Evolutionary conservation across 92 coral and sea anemone genomes (phyloP).

Genomic region (Zoanthus solanderi): DNA sequence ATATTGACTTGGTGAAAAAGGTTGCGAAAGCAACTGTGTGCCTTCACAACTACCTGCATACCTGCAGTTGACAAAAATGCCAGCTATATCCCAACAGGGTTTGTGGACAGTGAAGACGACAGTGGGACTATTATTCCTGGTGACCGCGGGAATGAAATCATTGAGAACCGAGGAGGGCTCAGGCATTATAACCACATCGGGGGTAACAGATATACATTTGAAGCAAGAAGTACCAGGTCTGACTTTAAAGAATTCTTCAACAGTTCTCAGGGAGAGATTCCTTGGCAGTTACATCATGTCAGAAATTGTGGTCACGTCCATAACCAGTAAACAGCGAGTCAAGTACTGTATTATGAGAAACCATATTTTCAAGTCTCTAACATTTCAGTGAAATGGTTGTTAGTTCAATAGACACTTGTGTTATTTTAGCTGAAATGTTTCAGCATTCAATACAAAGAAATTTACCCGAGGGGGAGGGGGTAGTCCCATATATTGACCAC

Average conservation of each 20-base stretch:
- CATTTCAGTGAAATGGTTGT: constrained; percentile 8
- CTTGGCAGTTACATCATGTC: constrained; percentile 46
- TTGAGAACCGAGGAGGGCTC: constrained; percentile 31
- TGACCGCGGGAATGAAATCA: constrained; percentile 58
- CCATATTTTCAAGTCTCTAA: constrained; percentile 19
- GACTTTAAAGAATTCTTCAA: constrained; percentile 39
- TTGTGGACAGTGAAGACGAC: constrained; percentile 57
- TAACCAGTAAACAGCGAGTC: constrained; percentile 14
- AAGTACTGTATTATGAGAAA: constrained; percentile 2
- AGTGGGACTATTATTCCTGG: constrained; percentile 51
- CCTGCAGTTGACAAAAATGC: constrained; percentile 52
- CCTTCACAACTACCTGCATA: constrained; percentile 60
- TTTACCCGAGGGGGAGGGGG: not conserved
- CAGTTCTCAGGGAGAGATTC: constrained; percentile 51
- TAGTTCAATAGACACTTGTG: constrained; percentile 1
- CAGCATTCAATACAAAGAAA: too few relatives aligned
- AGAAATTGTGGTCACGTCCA: constrained; percentile 37
- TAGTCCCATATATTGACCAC: too few relatives aligned
- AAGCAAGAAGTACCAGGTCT: constrained; percentile 37
- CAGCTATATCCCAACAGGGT: constrained; percentile 55
- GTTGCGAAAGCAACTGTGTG: constrained; percentile 37
- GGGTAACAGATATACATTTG: not conserved
- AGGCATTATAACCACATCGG: constrained; percentile 19
- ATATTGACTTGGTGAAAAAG: constrained; percentile 41
- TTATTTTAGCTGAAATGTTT: constrained; percentile 6